phyloP scores from a whole-genome alignment of 2,797 vertebrate species.

The Myotis vivesi region DNA sequence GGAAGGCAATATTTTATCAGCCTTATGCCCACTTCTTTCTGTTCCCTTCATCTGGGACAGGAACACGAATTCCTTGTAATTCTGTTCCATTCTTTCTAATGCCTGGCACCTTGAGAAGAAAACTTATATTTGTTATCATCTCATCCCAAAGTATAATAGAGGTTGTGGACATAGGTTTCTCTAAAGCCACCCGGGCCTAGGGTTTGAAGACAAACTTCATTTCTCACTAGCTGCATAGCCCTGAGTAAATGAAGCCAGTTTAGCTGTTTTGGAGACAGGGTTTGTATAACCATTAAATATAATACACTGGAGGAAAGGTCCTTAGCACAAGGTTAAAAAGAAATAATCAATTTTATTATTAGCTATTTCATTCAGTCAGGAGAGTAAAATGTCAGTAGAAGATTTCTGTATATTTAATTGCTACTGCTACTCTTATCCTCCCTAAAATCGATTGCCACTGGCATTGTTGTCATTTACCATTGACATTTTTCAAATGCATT shows the following conservation, averaged over 20 bases:
- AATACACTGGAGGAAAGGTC: background rate
- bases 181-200: background rate
- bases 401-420: conserved; percentile 17
- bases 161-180: background rate
- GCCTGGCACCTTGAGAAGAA: background rate
- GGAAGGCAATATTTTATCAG: background rate
- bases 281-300: conserved; percentile 17
- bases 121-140: background rate
- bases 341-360: conserved; percentile 49
- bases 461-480: background rate
- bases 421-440: background rate
- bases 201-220: background rate
- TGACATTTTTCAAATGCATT: conserved; percentile 26
- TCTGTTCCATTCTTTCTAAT: background rate
- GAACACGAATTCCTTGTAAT: background rate
- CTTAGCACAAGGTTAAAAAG: conserved; percentile 2
- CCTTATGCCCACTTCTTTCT: background rate
- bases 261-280: background rate
- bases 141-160: background rate
- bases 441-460: background rate
- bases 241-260: background rate
- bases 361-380: background rate
- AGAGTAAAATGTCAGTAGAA: conserved; percentile 33
- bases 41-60: background rate
- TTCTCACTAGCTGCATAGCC: background rate